These are phyloP conservation scores for Montipora cactus DNA, from an alignment of 64 coral and sea anemone species.

Conservation along the genomic window DNA sequence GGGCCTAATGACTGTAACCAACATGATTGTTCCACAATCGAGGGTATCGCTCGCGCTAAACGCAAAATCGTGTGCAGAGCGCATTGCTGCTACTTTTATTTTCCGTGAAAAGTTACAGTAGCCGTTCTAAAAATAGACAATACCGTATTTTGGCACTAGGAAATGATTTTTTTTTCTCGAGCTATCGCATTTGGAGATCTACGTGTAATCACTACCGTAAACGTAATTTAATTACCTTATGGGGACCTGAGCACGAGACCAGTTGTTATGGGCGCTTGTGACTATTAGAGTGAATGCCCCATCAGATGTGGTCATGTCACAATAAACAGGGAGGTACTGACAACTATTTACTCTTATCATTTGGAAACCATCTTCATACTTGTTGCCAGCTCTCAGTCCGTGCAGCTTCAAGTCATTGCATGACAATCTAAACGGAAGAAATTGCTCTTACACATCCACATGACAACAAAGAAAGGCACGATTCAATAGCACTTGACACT, in stretches of 20 bases:
- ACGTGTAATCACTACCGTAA: not conserved
- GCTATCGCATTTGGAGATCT: not conserved
- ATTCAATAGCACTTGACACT: not conserved
- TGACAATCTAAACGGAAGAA: conserved; percentile 35
- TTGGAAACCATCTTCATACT: conserved; percentile 59
- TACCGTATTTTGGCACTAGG: too few relatives aligned
- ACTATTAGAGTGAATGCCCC: conserved; percentile 85
- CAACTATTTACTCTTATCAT: conserved; percentile 16
- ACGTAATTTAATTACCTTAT: conserved; percentile 38
- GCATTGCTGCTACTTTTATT: too few relatives aligned
- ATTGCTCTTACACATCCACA: not conserved
- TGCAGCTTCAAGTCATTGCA: conserved; percentile 84
- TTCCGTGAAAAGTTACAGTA: too few relatives aligned
- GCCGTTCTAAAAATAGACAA: too few relatives aligned
- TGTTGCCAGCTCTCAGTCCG: conserved; percentile 37
- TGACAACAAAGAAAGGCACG: not conserved
- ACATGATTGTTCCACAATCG: too few relatives aligned
- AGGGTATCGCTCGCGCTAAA: too few relatives aligned
- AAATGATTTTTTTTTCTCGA: too few relatives aligned
- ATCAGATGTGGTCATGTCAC: conserved; percentile 89
- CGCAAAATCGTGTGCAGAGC: too few relatives aligned
- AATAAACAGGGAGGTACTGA: conserved; percentile 86
- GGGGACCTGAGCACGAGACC: conserved; percentile 76
- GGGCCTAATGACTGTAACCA: too few relatives aligned
- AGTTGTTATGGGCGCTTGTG: conserved; percentile 79